Percentiles rank a stretch among this genome's conserved stretches.
These are phyloP conservation scores for Crambe crambe DNA, from an alignment of 37 sponge, comb jelly and placozoan genomes.

Conservation along the genomic window DNA sequence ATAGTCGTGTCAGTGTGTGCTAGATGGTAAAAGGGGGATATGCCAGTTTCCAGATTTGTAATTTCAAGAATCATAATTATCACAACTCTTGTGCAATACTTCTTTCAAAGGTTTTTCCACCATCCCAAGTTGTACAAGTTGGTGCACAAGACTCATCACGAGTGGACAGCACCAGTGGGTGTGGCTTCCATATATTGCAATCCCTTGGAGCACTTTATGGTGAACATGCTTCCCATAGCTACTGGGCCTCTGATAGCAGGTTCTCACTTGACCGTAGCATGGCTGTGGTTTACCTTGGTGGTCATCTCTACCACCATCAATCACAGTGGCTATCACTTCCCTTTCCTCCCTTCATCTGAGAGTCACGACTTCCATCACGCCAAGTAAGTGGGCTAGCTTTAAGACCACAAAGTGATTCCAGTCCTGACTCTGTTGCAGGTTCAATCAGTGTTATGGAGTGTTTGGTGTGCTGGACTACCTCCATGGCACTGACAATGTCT, in stretches of 20 bases:
- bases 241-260: constrained; percentile 78
- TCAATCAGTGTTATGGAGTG: constrained; percentile 71
- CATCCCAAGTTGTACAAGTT: constrained; percentile 75
- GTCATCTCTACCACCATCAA: constrained; percentile 41
- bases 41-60: too few species aligned
- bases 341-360: constrained; percentile 80
- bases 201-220: constrained; percentile 74
- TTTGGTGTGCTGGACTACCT: constrained; percentile 81
- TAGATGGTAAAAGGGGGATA: too few species aligned
- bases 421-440: constrained; percentile 5
- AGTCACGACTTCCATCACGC: constrained; percentile 89
- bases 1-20: background rate
- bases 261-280: constrained; percentile 52
- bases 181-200: constrained; percentile 76
- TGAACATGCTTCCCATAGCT: constrained; percentile 59
- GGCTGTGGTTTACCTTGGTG: constrained; percentile 61
- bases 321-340: constrained; percentile 93
- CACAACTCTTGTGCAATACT: too few species aligned
- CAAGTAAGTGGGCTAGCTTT: constrained; percentile 33
- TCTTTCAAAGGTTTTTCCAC: constrained; percentile 74
- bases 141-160: constrained; percentile 92
- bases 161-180: constrained; percentile 83
- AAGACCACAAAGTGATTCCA: background rate
- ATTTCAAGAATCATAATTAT: too few species aligned
- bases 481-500: constrained; percentile 62